phyloP scores from a whole-genome alignment of 35 echinoderm and acorn worm genomes.

The Apostichopus californicus region DNA sequence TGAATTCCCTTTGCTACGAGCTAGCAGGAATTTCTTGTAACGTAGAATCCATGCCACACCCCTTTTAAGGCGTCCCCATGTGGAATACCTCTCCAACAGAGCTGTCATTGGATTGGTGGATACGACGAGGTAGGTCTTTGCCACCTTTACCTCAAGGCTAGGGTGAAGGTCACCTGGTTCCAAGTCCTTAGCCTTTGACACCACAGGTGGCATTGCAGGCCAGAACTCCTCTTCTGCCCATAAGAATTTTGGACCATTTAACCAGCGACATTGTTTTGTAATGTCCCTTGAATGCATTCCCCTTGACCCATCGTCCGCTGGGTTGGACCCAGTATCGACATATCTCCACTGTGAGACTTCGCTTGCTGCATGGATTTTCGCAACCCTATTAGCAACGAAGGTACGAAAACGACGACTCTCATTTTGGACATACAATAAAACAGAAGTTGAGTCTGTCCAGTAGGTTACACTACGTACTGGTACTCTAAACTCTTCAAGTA shows the following conservation, averaged over 20 bases:
- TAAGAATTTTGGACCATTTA: neutral
- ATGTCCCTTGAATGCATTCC: constrained; percentile 23
- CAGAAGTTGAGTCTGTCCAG: constrained; percentile 74
- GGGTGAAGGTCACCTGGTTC: neutral
- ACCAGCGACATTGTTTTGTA: neutral
- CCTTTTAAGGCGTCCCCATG: constrained; percentile 24
- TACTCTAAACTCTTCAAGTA: constrained; percentile 65
- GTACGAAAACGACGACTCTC: constrained; percentile 66
- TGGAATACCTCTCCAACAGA: constrained; percentile 27
- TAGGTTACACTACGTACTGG: constrained; percentile 38
- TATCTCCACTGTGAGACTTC: constrained; percentile 59
- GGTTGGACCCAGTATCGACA: constrained; percentile 60
- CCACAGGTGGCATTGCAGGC: neutral
- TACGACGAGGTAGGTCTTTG: neutral
- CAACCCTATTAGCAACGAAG: constrained; percentile 73
- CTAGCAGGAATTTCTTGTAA: constrained; percentile 10
- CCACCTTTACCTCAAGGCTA: constrained; percentile 42
- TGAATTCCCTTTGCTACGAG: neutral
- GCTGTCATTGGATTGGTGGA: neutral
- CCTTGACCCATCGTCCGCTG: constrained; percentile 64
- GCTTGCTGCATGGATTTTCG: constrained; percentile 60
- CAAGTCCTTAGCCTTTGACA: neutral
- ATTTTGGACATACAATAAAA: constrained; percentile 66
- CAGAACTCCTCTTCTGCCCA: neutral
- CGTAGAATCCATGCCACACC: constrained; percentile 57